Base-by-base conservation (phyloP, 64 coral and sea anemone species). In the Catalaphyllia jardinei region DNA sequence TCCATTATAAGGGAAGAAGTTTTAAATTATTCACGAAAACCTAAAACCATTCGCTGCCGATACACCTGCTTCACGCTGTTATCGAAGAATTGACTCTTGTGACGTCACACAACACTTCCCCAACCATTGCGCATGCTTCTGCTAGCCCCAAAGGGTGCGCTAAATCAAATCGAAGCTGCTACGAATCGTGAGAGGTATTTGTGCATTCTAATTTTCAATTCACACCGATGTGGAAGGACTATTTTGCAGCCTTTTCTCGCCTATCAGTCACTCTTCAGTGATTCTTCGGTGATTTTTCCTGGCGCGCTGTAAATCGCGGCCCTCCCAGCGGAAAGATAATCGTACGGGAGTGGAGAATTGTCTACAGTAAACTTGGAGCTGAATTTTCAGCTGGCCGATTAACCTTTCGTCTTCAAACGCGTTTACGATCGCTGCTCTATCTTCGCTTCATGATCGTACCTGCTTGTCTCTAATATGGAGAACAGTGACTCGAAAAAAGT, bases 401-500 rank as follows among this genome's bases (percentile, higher is more conserved):
- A 27, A 10, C 39, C 24, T 50, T 85, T 50, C 63, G n/a, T n/a
- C 28, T 65, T n/a, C 46, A 71, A 71, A 69, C 38, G 81, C 63
- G 31, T 65, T 71, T 67, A 42, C 33, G 24, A 85, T 67, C 12
- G 20, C 35, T 25, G 35, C 22, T 6, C 17, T 24, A 71, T 12
- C 24, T 52, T 14, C 19, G 24, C 62, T 85, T 85, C 81, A 85
- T 85, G 81, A n/a, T 85, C 12, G 31, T 71, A 50, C 35, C 38
- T 67, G 62, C 35, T 71, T 52, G 62, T 13, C 4, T 27, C 24
- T 71, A 31, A 67, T 22, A 85, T 85, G 81, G 81, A 85, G 35
- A 85, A 71, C 62, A 38, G 60, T n/a, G 81, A 85, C 62, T 67
- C 81, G 81, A 85, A 85, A 28, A 85, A 85, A 85, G 24, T 63